Conservation (phyloP, 2,797 vertebrate genomes). For the Arremon brunneinucha region DNA sequence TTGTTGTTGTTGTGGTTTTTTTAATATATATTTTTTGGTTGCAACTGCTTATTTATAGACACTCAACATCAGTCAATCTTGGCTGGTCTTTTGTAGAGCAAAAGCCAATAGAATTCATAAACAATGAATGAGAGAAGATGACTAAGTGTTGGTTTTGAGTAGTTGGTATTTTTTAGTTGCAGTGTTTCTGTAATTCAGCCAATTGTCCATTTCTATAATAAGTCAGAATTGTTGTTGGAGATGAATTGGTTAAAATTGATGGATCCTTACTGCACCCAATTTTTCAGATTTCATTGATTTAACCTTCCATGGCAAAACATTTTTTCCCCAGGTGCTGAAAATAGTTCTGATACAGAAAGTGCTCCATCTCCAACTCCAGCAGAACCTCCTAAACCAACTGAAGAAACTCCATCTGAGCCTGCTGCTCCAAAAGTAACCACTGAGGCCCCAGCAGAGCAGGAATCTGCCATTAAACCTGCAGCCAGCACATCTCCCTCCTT, state of each 20-base stretch:
- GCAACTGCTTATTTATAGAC: not conserved
- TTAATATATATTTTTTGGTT: not conserved
- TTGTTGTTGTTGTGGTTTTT: not conserved
- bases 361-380: constrained; percentile 93
- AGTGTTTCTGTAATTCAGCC: not conserved
- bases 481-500: constrained; percentile 60
- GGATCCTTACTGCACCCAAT: not conserved
- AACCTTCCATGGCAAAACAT: constrained; percentile 33
- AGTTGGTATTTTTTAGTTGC: not conserved
- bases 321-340: constrained; percentile 85
- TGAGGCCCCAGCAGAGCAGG: constrained; percentile 73
- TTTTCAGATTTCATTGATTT: not conserved
- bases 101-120: not conserved
- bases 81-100: not conserved
- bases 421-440: constrained; percentile 65
- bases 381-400: constrained; percentile 85
- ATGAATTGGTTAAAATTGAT: not conserved
- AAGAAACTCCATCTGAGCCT: constrained; percentile 76
- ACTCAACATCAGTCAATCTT: not conserved
- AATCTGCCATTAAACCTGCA: constrained; percentile 59
- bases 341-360: constrained; percentile 99
- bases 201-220: not conserved
- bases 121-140: not conserved
- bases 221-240: not conserved
- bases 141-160: not conserved